Evolutionary conservation across 2,797 vertebrate genomes (phyloP).

Genomic region (Poecilia wingei): DNA sequence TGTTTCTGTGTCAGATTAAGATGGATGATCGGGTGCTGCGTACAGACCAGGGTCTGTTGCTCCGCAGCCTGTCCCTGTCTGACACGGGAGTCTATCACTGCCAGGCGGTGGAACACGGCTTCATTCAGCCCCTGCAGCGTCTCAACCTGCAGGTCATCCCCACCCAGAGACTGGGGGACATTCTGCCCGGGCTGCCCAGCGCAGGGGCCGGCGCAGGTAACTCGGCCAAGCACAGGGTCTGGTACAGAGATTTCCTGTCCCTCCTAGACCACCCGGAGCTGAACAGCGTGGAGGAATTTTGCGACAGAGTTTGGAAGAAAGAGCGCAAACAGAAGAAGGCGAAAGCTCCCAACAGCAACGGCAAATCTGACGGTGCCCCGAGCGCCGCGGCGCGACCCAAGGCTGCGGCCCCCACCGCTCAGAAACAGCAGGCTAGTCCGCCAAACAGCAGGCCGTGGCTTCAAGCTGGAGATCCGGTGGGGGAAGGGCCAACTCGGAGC

Average conservation of each 20-base stretch:
- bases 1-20: constrained; percentile 83
- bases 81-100: constrained; percentile 93
- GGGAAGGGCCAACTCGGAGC: constrained; percentile 43
- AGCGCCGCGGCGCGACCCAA: constrained; percentile 49
- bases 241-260: constrained; percentile 98
- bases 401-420: constrained; percentile 59
- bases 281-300: constrained; percentile 98
- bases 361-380: constrained; percentile 41
- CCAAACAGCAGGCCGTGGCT: constrained; percentile 61
- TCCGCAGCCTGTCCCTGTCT: constrained; percentile 88
- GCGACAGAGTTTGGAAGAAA: constrained; percentile 97
- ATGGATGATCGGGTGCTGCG: constrained; percentile 86
- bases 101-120: constrained; percentile 95
- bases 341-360: constrained; percentile 69
- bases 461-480: constrained; percentile 51
- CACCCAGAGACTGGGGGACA: constrained; percentile 89
- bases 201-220: constrained; percentile 78
- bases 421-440: constrained; percentile 71
- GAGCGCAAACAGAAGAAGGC: constrained; percentile 93
- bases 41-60: constrained; percentile 93
- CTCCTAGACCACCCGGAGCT: constrained; percentile 95
- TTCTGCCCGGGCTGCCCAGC: constrained; percentile 87
- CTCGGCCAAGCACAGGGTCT: constrained; percentile 91
- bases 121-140: constrained; percentile 94
- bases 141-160: constrained; percentile 96